Conservation (phyloP, 2,888 invertebrate genomes). For the Catocala nupta region DNA sequence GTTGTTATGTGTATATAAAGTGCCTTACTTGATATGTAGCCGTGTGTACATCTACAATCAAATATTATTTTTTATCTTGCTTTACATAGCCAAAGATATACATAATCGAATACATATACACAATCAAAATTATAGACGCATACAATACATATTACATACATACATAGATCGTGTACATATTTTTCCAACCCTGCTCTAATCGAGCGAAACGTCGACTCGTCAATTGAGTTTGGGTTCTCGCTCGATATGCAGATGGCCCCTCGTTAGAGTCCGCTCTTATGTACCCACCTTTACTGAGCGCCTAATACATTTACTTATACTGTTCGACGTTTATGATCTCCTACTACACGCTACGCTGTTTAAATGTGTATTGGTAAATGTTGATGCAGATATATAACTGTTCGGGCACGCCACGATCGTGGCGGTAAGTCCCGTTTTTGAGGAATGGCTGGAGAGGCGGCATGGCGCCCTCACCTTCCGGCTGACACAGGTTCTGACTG, state of each 20-base stretch:
- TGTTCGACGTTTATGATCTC: constrained; percentile 1
- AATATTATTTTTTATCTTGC: too few relatives aligned
- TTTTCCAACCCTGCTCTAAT: constrained; percentile 37
- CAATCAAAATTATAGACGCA: background rate
- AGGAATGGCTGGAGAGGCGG: too few relatives aligned
- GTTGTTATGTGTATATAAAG: too few relatives aligned
- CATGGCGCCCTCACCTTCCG: too few relatives aligned
- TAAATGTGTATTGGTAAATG: background rate
- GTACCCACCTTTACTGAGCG: constrained; percentile 48
- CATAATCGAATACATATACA: too few relatives aligned
- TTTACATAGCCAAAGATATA: too few relatives aligned
- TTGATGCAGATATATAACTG: too few relatives aligned
- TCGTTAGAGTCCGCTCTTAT: constrained; percentile 60
- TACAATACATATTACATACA: background rate
- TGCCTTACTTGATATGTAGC: too few relatives aligned
- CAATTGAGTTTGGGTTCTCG: constrained; percentile 58
- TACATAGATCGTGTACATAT: constrained; percentile 19
- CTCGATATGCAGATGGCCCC: constrained; percentile 67
- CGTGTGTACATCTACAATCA: too few relatives aligned
- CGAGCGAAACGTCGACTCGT: constrained; percentile 41
- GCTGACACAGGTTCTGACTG: too few relatives aligned
- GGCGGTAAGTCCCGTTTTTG: too few relatives aligned
- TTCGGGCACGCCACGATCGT: too few relatives aligned
- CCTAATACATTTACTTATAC: constrained; percentile 43
- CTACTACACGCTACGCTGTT: background rate